Evolutionary conservation across 2,797 vertebrate genomes (phyloP).

Genomic region (Hydrolagus colliei): DNA sequence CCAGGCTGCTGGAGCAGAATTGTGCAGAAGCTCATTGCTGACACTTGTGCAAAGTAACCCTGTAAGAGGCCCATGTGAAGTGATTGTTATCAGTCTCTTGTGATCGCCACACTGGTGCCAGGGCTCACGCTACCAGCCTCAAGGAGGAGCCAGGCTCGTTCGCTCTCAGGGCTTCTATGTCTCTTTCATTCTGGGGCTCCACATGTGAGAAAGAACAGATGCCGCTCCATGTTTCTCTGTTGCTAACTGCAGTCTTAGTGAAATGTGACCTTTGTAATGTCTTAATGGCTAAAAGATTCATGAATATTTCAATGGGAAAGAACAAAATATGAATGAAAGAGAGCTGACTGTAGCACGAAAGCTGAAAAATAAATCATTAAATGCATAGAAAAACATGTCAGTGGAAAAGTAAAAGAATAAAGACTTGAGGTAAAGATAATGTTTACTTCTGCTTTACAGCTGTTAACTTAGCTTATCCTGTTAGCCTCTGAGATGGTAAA

Average conservation of each 20-base stretch:
- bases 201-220: constrained; percentile 61
- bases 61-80: constrained; percentile 13
- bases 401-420: neutral
- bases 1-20: neutral
- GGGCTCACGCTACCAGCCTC: constrained; percentile 46
- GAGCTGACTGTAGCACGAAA: neutral
- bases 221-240: constrained; percentile 42
- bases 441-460: neutral
- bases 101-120: constrained; percentile 42
- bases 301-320: constrained; percentile 9
- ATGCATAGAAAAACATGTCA: too few species aligned
- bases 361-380: neutral
- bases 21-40: neutral
- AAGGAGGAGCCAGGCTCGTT: constrained; percentile 48
- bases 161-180: constrained; percentile 54
- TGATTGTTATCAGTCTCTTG: constrained; percentile 39
- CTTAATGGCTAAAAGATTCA: constrained; percentile 11
- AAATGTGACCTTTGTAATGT: constrained; percentile 53
- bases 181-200: constrained; percentile 46
- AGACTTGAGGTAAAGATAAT: neutral
- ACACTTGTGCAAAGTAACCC: neutral
- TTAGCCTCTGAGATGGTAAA: too few species aligned
- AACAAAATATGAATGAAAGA: neutral
- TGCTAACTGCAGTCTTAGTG: constrained; percentile 47
- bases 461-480: too few species aligned